Conservation (phyloP, 1,140 invertebrate genomes). For the Ceratina australensis region DNA sequence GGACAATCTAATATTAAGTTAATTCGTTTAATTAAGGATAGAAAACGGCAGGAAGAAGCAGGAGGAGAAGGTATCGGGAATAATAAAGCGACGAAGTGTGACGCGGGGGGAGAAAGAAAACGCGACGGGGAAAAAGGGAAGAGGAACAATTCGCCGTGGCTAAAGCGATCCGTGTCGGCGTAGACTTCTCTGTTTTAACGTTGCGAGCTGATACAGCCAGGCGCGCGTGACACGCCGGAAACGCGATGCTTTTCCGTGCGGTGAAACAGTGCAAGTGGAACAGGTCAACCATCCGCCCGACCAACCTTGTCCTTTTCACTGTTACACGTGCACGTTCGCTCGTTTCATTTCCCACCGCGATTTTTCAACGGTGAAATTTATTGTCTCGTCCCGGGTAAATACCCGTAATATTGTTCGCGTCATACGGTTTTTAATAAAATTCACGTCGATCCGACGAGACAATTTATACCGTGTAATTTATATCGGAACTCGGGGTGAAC, state of each 20-base stretch:
- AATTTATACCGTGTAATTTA: not conserved
- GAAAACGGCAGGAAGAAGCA: no score
- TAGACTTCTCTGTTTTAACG: not conserved
- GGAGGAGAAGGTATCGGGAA: not conserved
- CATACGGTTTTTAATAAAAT: not conserved
- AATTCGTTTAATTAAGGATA: not conserved
- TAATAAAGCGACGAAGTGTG: not conserved
- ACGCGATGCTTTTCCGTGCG: not conserved
- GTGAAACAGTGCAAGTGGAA: constrained; percentile 6
- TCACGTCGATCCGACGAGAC: not conserved
- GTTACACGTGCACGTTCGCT: not conserved
- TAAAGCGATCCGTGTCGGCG: not conserved
- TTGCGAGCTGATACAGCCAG: not conserved
- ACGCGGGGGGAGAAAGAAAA: not conserved
- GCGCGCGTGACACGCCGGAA: not conserved
- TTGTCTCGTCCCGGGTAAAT: not conserved
- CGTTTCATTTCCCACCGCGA: not conserved
- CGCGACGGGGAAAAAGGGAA: not conserved
- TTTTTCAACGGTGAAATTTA: not conserved
- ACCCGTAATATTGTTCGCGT: not conserved
- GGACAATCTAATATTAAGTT: no score
- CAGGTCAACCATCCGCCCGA: constrained; percentile 11
- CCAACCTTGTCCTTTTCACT: not conserved
- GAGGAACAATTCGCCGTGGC: constrained; percentile 12
- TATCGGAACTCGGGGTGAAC: no score